These are phyloP conservation scores for Luperina nickerlii DNA, from an alignment of 2,888 invertebrate species.

Conservation along the genomic window DNA sequence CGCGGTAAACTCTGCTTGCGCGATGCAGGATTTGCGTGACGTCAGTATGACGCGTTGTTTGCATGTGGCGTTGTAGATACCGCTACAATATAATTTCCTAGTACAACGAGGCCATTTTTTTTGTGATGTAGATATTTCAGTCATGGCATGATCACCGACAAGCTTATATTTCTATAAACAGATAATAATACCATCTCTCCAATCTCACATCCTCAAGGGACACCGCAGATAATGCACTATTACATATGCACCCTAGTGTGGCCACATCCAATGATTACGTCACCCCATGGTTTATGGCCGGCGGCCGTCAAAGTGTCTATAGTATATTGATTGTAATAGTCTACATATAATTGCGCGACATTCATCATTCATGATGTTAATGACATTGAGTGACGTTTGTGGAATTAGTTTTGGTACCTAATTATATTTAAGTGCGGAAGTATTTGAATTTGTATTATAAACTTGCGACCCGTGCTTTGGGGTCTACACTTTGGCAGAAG, in stretches of 20 bases:
- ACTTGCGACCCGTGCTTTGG: background rate
- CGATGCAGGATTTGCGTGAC: no score
- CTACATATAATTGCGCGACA: conserved; percentile 18
- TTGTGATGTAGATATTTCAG: no score
- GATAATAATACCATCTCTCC: conserved; percentile 9
- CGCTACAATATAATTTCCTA: no score
- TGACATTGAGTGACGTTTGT: conserved; percentile 32
- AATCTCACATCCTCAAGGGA: conserved; percentile 24
- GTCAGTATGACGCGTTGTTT: no score
- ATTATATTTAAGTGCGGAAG: background rate
- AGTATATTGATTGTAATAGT: conserved; percentile 47
- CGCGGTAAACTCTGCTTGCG: no score
- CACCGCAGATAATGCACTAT: conserved; percentile 35
- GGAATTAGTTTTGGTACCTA: conserved; percentile 29
- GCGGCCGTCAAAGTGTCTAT: background rate
- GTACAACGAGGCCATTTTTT: background rate
- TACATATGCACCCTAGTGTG: conserved; percentile 51
- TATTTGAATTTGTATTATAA: background rate
- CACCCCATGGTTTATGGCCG: conserved; percentile 15
- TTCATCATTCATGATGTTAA: conserved; percentile 12
- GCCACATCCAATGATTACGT: conserved; percentile 21
- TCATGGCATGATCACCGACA: no score
- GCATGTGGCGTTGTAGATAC: no score
- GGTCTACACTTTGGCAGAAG: background rate
- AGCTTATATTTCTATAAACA: background rate